phyloP scores from a whole-genome alignment of 2,797 vertebrate genomes.

The Acrossocheilus fasciatus region DNA sequence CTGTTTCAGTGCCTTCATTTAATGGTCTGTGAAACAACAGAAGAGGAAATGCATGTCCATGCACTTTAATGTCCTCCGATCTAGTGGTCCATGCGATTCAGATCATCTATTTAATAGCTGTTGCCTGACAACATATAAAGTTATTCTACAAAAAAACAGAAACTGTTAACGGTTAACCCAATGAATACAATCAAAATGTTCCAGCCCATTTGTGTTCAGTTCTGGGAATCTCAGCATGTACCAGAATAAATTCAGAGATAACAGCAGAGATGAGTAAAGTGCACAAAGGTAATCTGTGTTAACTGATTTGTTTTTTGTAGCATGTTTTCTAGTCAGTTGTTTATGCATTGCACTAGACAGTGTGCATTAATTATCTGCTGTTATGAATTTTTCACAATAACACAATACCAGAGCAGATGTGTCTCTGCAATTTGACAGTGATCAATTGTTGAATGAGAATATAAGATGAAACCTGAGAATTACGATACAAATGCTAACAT shows the following conservation, averaged over 20 bases:
- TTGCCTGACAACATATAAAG: background rate
- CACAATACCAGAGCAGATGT: conserved; percentile 15
- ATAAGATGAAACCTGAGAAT: background rate
- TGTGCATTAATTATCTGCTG: conserved; percentile 13
- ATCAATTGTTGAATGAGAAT: conserved; percentile 11
- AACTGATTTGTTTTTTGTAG: conserved; percentile 14
- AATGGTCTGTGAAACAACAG: background rate
- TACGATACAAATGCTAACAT: background rate
- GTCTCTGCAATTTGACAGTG: background rate
- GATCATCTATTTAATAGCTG: conserved; percentile 5
- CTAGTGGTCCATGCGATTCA: conserved; percentile 22
- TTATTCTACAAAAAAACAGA: background rate
- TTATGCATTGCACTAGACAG: background rate
- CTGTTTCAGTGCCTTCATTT: background rate
- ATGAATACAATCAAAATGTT: background rate
- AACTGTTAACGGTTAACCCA: conserved; percentile 7
- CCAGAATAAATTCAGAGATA: conserved; percentile 6
- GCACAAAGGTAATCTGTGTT: conserved; percentile 28
- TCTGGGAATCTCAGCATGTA: background rate
- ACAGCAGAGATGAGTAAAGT: conserved; percentile 2
- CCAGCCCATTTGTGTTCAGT: conserved; percentile 12
- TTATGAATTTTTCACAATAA: conserved; percentile 28
- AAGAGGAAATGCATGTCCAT: background rate
- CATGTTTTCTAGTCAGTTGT: conserved; percentile 14
- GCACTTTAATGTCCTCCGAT: background rate